A percentile compares a stretch with the other conserved stretches of the same genome.
Evolutionary conservation across 2,888 invertebrate genomes (phyloP).

Genomic region (Bhutanitis thaidina): DNA sequence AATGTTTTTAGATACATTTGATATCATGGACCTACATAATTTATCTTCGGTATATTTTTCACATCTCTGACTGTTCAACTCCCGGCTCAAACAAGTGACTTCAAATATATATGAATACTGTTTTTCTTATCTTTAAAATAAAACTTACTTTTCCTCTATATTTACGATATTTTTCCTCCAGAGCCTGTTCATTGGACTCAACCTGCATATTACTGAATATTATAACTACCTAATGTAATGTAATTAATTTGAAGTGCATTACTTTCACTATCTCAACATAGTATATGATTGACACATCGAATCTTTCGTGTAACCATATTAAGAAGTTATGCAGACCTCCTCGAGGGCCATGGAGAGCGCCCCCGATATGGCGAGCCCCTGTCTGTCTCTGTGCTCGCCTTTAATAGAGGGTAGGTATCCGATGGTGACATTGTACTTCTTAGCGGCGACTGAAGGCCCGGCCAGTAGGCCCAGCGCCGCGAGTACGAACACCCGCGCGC

Average conservation of each 20-base stretch:
- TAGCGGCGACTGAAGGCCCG: conserved; percentile 73
- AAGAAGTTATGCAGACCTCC: conserved; percentile 74
- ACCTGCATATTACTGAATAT: no score
- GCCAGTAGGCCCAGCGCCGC: conserved; percentile 80
- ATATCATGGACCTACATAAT: no score
- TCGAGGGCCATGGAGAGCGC: conserved; percentile 94
- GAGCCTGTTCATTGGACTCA: no score
- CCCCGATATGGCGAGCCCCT: conserved; percentile 93
- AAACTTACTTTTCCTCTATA: no score
- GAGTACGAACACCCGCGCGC: conserved; percentile 83
- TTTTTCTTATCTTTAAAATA: no score
- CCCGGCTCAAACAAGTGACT: no score
- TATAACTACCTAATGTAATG: no score
- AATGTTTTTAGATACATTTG: no score
- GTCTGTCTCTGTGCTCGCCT: conserved; percentile 87
- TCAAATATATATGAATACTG: no score
- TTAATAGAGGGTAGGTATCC: conserved; percentile 92
- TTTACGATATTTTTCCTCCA: no score
- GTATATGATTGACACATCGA: conserved; percentile 1
- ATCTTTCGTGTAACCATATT: neutral
- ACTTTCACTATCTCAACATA: neutral
- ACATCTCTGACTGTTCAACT: no score
- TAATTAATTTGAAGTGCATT: neutral
- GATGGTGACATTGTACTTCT: conserved; percentile 83
- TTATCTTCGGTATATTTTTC: no score